Evolutionary conservation across 2,113 vertebrate genomes (phyloP).

Genomic region (Egretta garzetta): DNA sequence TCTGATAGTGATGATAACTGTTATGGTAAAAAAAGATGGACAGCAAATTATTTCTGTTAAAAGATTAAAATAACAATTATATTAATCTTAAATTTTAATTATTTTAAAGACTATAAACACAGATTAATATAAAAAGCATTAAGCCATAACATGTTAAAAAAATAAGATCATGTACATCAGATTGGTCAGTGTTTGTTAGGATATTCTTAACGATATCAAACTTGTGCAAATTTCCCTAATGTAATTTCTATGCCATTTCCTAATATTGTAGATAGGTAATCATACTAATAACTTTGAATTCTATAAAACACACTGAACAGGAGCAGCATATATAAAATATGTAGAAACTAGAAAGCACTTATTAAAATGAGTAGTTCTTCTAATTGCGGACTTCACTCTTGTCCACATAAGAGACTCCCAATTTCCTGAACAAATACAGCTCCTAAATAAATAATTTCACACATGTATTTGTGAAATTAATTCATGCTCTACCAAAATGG

Average conservation of each 20-base stretch:
- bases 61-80: background rate
- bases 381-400: background rate
- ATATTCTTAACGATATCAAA: background rate
- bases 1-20: background rate
- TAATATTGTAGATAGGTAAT: background rate
- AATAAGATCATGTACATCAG: background rate
- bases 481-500: background rate
- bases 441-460: background rate
- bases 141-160: background rate
- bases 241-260: background rate
- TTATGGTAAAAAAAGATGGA: background rate
- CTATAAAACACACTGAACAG: background rate
- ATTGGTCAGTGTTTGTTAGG: background rate
- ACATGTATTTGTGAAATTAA: background rate
- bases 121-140: background rate
- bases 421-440: background rate
- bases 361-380: background rate
- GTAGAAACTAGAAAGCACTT: background rate
- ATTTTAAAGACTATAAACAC: background rate
- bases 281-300: background rate
- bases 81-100: background rate
- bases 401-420: background rate
- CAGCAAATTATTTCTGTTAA: background rate
- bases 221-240: background rate
- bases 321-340: background rate